A percentile compares a stretch with the other conserved stretches of the same genome.
Evolutionary conservation across 1,140 invertebrate species (phyloP).

Genomic region (Apis dorsata): DNA sequence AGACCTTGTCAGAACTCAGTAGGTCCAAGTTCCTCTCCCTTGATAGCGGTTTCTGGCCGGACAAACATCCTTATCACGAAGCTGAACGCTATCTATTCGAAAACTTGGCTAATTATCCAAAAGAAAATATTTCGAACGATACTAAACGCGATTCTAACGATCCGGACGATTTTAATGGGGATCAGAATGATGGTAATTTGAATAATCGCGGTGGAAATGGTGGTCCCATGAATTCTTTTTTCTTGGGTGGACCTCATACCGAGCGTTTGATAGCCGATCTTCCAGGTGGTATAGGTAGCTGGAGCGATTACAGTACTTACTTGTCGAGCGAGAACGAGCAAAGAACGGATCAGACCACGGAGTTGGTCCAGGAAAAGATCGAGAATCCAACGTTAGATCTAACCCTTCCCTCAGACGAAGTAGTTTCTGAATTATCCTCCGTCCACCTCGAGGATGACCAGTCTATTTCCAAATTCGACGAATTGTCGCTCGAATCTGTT

Average conservation of each 20-base stretch:
- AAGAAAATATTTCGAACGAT: conserved; percentile 47
- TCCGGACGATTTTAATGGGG: conserved; percentile 81
- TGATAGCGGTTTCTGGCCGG: conserved; percentile 83
- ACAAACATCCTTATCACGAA: conserved; percentile 83
- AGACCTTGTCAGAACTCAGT: conserved; percentile 48
- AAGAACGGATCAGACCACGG: conserved; percentile 53
- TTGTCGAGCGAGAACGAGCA: conserved; percentile 80
- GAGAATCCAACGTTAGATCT: conserved; percentile 67
- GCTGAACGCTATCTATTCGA: conserved; percentile 82
- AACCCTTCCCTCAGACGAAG: conserved; percentile 67
- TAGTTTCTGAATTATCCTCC: neutral
- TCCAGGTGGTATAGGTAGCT: conserved; percentile 89
- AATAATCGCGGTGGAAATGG: conserved; percentile 78
- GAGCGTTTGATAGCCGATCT: conserved; percentile 87
- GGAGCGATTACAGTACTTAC: conserved; percentile 91
- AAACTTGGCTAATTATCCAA: conserved; percentile 74
- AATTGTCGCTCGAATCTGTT: neutral
- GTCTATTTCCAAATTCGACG: neutral
- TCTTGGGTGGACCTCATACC: conserved; percentile 77
- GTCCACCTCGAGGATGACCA: conserved; percentile 5
- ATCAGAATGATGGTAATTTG: conserved; percentile 81
- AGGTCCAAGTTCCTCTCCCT: conserved; percentile 65
- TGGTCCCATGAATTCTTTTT: conserved; percentile 33
- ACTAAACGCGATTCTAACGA: conserved; percentile 71
- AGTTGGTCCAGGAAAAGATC: conserved; percentile 62